Percentiles rank a stretch among this genome's conserved stretches.
phyloP scores from a whole-genome alignment of 2,113 vertebrate genomes.

The Ceyx margarethae region DNA sequence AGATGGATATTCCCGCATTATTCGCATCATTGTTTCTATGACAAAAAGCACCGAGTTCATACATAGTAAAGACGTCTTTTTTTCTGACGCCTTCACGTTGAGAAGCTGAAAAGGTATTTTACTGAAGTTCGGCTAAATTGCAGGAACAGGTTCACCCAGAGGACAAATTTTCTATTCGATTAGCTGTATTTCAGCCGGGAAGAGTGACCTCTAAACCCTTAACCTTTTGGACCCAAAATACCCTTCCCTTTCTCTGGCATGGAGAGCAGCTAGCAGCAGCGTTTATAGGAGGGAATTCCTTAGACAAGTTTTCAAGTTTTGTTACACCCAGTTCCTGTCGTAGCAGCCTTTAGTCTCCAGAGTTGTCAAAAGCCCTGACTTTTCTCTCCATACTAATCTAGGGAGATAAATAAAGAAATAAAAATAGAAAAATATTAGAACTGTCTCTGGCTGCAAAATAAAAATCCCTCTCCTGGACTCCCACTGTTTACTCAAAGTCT shows the following conservation, averaged over 20 bases:
- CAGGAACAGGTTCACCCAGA: slow-evolving; percentile 96
- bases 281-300: slow-evolving; percentile 72
- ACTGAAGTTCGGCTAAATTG: slow-evolving; percentile 95
- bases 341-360: slow-evolving; percentile 30
- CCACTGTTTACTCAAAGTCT: slow-evolving; percentile 19
- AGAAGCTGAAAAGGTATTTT: slow-evolving; percentile 97
- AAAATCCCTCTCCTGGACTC: background rate
- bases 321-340: background rate
- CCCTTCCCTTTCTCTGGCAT: slow-evolving; percentile 79
- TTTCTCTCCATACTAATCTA: background rate
- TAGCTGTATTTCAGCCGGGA: slow-evolving; percentile 94
- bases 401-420: background rate
- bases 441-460: background rate
- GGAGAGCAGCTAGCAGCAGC: slow-evolving; percentile 78
- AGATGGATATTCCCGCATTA: slow-evolving; percentile 88
- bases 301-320: slow-evolving; percentile 66
- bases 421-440: background rate
- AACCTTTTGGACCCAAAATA: slow-evolving; percentile 91
- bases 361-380: background rate
- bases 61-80: slow-evolving; percentile 86
- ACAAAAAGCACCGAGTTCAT: slow-evolving; percentile 89
- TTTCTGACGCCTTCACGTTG: slow-evolving; percentile 87
- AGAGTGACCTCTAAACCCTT: slow-evolving; percentile 98
- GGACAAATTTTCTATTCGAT: slow-evolving; percentile 95
- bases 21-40: slow-evolving; percentile 88